Percentiles rank a stretch among this genome's conserved stretches.
These are phyloP conservation scores for Drosophila pandora DNA, from an alignment of 1,140 invertebrate species.

Conservation along the genomic window DNA sequence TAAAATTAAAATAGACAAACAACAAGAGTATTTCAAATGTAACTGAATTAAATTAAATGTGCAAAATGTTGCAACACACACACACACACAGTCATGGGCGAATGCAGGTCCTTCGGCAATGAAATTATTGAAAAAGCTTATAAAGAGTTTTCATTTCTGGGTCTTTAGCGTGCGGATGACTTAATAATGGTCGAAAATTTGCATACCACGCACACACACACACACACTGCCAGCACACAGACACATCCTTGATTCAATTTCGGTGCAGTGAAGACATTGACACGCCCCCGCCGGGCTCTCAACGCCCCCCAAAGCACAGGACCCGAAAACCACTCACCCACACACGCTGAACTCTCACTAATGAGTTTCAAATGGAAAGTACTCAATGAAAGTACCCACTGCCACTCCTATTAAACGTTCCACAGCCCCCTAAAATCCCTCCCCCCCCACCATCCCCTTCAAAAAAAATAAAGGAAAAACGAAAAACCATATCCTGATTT, in stretches of 20 bases:
- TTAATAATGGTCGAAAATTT: slow-evolving; percentile 70
- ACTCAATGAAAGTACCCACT: slow-evolving; percentile 11
- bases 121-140: not conserved
- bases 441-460: no score
- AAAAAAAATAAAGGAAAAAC: not conserved
- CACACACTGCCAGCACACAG: slow-evolving; percentile 8
- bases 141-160: not conserved
- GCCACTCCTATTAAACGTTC: slow-evolving; percentile 15
- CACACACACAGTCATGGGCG: not conserved
- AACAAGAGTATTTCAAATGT: slow-evolving; percentile 41
- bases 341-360: slow-evolving; percentile 40
- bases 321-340: slow-evolving; percentile 4
- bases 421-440: not conserved
- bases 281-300: slow-evolving; percentile 4
- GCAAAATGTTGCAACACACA: slow-evolving; percentile 16
- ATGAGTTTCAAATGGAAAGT: slow-evolving; percentile 78
- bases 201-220: slow-evolving; percentile 41
- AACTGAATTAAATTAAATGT: slow-evolving; percentile 79
- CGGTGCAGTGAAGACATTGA: slow-evolving; percentile 45
- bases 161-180: slow-evolving; percentile 26
- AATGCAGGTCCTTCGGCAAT: not conserved
- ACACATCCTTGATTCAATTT: slow-evolving; percentile 66
- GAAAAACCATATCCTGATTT: not conserved
- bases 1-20: slow-evolving; percentile 48
- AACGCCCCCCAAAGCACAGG: not conserved